Evolutionary conservation across 2,113 vertebrate genomes (phyloP).

Genomic region (Proteles cristata): DNA sequence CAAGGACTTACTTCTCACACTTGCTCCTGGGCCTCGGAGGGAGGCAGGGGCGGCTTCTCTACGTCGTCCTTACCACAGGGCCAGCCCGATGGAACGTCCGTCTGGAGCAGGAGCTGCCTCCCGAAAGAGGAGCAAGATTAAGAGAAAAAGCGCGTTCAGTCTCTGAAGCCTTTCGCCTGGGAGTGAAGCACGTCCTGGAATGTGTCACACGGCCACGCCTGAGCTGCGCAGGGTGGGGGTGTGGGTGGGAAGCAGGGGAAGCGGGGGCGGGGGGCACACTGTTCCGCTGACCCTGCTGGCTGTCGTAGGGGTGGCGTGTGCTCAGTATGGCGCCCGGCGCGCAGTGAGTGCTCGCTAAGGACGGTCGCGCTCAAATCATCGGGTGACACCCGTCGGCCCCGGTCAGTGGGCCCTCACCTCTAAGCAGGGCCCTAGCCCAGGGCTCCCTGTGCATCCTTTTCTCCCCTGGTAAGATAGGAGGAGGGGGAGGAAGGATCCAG

Average conservation of each 20-base stretch:
- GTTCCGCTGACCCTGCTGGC: neutral
- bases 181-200: too few relatives aligned
- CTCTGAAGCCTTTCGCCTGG: neutral
- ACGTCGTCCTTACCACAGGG: neutral
- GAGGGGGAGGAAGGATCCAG: rapidly evolving
- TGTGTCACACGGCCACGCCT: neutral
- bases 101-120: neutral
- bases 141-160: too few relatives aligned
- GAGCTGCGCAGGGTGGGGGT: neutral
- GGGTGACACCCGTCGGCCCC: rapidly evolving
- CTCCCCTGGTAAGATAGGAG: neutral
- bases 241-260: neutral
- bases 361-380: rapidly evolving
- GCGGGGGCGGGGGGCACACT: neutral
- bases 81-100: neutral
- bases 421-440: neutral
- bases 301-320: neutral
- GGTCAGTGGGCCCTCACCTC: neutral
- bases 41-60: neutral
- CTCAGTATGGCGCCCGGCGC: neutral
- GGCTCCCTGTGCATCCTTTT: neutral
- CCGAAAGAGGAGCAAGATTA: neutral
- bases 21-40: neutral
- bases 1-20: neutral
- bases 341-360: rapidly evolving